A percentile compares a stretch with the other conserved stretches of the same genome.
phyloP scores from a whole-genome alignment of 2,113 vertebrate genomes.

The human region DNA sequence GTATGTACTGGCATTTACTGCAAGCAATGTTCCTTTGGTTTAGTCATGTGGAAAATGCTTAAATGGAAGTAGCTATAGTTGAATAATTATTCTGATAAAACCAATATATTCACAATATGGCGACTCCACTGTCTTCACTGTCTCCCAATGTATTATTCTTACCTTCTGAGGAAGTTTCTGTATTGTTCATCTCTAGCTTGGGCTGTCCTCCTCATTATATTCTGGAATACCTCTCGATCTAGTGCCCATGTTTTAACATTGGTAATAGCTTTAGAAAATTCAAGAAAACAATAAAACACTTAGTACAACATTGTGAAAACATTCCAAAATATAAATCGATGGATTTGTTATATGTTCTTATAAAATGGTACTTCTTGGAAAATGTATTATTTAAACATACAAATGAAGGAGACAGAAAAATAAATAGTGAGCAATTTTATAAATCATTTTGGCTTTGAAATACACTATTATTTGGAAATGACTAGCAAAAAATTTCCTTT shows the following conservation, averaged over 20 bases:
- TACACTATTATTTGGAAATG: conserved; percentile 29
- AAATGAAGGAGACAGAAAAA: background rate
- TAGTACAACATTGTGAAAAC: background rate
- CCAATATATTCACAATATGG: background rate
- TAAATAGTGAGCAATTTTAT: background rate
- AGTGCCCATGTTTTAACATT: conserved; percentile 93
- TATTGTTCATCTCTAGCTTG: conserved; percentile 93
- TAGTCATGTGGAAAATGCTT: background rate
- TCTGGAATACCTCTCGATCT: conserved; percentile 95
- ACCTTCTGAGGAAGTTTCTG: conserved; percentile 95
- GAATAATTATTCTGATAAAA: background rate
- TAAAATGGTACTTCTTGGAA: conserved; percentile 1
- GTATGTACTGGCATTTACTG: background rate
- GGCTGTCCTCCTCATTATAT: conserved; percentile 95
- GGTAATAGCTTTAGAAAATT: conserved; percentile 87
- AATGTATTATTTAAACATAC: background rate
- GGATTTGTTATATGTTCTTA: background rate
- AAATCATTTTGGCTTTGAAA: conserved; percentile 44
- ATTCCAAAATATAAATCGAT: conserved; percentile 14
- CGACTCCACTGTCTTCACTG: background rate
- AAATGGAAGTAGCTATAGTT: background rate
- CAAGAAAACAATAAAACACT: conserved; percentile 42
- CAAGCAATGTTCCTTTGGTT: background rate
- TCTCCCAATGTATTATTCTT: background rate
- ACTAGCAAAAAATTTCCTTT: conserved; percentile 50